Conservation (phyloP, 2,797 vertebrate genomes). For the Clamator glandarius region DNA sequence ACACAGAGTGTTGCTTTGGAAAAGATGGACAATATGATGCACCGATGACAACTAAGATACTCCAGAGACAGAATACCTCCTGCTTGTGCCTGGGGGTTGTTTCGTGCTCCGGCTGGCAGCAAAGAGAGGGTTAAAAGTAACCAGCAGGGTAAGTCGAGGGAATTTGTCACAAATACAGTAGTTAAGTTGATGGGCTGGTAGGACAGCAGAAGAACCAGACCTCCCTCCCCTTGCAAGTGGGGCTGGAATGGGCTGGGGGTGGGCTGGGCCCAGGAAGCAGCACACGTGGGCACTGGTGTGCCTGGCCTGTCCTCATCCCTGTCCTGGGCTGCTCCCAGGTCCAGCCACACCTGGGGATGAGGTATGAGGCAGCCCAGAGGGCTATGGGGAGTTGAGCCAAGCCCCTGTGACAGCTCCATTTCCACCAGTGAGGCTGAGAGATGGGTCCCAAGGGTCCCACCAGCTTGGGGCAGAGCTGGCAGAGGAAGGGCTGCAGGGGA, state of each 20-base stretch:
- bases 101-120: slow-evolving; percentile 93
- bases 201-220: background rate
- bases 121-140: slow-evolving; percentile 80
- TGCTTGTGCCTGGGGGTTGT: slow-evolving; percentile 94
- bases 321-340: background rate
- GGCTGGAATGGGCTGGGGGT: slow-evolving; percentile 17
- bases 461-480: background rate
- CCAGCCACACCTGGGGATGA: background rate
- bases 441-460: background rate
- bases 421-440: background rate
- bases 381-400: background rate
- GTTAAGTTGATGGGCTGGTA: background rate
- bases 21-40: slow-evolving; percentile 64
- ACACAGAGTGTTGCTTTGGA: slow-evolving; percentile 53
- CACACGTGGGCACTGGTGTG: background rate
- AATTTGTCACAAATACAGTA: slow-evolving; percentile 55
- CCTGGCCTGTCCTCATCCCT: background rate
- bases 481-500: background rate
- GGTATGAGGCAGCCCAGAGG: background rate
- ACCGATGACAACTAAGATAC: slow-evolving; percentile 67
- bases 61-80: slow-evolving; percentile 88
- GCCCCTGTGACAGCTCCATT: background rate
- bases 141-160: slow-evolving; percentile 78
- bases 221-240: background rate
- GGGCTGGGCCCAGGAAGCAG: background rate